These are phyloP conservation scores for Branchinecta lynchi DNA, from an alignment of 1,140 invertebrate genomes.

Conservation along the genomic window DNA sequence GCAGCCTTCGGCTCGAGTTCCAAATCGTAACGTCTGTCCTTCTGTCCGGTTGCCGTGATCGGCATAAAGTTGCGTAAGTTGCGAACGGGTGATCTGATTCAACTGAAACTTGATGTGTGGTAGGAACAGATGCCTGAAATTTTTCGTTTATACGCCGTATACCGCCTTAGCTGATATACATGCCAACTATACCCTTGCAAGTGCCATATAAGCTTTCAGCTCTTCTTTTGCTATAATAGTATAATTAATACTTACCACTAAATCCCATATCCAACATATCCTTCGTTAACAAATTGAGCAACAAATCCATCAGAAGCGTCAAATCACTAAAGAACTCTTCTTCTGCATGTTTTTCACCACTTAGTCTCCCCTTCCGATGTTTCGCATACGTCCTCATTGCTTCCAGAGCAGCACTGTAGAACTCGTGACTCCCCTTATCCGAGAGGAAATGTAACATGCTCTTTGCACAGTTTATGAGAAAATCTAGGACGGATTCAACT, in stretches of 20 bases:
- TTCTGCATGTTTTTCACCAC: slow-evolving; percentile 40
- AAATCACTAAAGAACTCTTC: slow-evolving; percentile 55
- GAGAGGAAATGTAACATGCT: slow-evolving; percentile 48
- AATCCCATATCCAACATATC: slow-evolving; percentile 47
- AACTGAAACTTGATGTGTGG: too few relatives aligned
- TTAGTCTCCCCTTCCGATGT: slow-evolving; percentile 34
- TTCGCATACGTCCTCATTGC: slow-evolving; percentile 54
- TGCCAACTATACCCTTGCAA: too few relatives aligned
- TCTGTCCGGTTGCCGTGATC: too few relatives aligned
- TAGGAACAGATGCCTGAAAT: too few relatives aligned
- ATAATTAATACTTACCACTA: slow-evolving; percentile 18
- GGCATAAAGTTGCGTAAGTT: too few relatives aligned
- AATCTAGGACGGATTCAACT: slow-evolving; percentile 56
- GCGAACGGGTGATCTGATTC: too few relatives aligned
- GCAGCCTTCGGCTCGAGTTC: too few relatives aligned
- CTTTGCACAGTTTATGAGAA: slow-evolving; percentile 52
- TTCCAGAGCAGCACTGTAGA: slow-evolving; percentile 46
- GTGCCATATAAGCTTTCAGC: too few relatives aligned
- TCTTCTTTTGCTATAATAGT: background rate
- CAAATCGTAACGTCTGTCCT: too few relatives aligned
- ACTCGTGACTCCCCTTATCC: slow-evolving; percentile 36
- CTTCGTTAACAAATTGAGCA: slow-evolving; percentile 51
- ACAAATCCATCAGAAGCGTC: slow-evolving; percentile 48
- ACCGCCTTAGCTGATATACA: too few relatives aligned
- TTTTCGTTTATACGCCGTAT: too few relatives aligned